Evolutionary conservation across 2,888 invertebrate species (phyloP).

Genomic region (Meteorus colon): DNA sequence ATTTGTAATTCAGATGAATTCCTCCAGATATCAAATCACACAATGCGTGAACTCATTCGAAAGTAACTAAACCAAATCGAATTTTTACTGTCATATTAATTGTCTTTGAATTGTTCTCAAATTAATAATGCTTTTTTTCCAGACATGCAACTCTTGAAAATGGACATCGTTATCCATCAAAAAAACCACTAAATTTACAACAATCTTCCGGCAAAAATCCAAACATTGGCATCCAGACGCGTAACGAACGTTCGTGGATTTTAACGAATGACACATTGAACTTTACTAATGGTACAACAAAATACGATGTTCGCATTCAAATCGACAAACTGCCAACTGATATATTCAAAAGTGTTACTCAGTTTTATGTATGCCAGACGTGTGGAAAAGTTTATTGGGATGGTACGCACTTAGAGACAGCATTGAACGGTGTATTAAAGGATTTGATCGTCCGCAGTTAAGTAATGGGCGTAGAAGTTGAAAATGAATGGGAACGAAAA

Average conservation of each 20-base stretch:
- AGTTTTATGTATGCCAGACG: constrained; percentile 81
- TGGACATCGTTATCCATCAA: constrained; percentile 3
- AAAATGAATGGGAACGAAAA: background rate
- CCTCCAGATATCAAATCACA: constrained; percentile 70
- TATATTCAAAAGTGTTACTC: constrained; percentile 73
- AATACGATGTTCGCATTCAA: constrained; percentile 76
- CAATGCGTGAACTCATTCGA: constrained; percentile 69
- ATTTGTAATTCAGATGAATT: constrained; percentile 75
- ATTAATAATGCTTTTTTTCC: constrained; percentile 29
- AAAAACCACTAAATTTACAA: background rate
- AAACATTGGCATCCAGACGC: background rate
- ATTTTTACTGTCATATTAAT: too few relatives aligned
- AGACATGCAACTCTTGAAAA: constrained; percentile 35
- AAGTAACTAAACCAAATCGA: constrained; percentile 45
- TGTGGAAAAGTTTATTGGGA: constrained; percentile 88
- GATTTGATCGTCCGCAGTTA: constrained; percentile 53
- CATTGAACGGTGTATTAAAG: constrained; percentile 52
- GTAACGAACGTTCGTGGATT: constrained; percentile 60
- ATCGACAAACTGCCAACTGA: constrained; percentile 75
- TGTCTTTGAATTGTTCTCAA: too few relatives aligned
- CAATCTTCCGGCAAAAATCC: constrained; percentile 19
- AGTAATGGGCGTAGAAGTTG: background rate
- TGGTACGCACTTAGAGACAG: constrained; percentile 69
- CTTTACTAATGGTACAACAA: constrained; percentile 74
- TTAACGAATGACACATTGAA: constrained; percentile 70